Percentiles rank a stretch among this genome's conserved stretches.
Conservation (phyloP, 2,113 vertebrate species). For the Muntiacus muntjak region DNA sequence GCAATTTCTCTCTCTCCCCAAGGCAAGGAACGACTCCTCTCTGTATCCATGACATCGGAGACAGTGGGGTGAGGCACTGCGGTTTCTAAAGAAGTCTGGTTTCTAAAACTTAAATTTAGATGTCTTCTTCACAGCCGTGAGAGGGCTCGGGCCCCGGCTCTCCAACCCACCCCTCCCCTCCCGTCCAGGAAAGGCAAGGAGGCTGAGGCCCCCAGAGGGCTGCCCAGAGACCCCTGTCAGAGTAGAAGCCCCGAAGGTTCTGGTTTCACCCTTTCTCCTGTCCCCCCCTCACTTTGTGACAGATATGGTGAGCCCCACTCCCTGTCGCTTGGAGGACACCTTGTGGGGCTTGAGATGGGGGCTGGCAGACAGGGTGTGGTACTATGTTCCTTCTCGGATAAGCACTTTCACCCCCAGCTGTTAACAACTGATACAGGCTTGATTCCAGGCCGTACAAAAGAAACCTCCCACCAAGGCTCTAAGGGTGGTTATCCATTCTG, state of each 20-base stretch:
- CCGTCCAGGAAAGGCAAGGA: not conserved
- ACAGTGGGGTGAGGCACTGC: not conserved
- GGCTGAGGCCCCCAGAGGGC: not conserved
- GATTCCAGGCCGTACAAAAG: too few relatives aligned
- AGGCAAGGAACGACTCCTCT: slow-evolving; percentile 25
- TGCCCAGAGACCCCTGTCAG: not conserved
- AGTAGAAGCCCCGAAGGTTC: not conserved
- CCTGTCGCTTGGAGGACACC: not conserved
- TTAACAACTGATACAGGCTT: not conserved
- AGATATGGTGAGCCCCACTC: not conserved
- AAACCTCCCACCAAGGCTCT: not conserved
- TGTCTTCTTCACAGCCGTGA: not conserved
- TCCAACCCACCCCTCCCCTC: not conserved
- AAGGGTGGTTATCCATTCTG: not conserved
- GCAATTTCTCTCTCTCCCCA: slow-evolving; percentile 33
- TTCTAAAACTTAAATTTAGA: not conserved
- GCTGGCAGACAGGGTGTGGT: not conserved
- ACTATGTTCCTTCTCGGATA: not conserved
- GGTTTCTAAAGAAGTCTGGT: not conserved
- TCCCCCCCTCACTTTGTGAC: not conserved
- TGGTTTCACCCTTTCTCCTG: not conserved
- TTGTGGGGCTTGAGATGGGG: not conserved
- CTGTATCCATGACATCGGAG: slow-evolving; percentile 41
- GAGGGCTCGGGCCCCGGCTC: not conserved
- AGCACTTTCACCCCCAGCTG: not conserved